phyloP scores from a whole-genome alignment of 2,888 invertebrate genomes.

The Lasioglossum oenotherae region DNA sequence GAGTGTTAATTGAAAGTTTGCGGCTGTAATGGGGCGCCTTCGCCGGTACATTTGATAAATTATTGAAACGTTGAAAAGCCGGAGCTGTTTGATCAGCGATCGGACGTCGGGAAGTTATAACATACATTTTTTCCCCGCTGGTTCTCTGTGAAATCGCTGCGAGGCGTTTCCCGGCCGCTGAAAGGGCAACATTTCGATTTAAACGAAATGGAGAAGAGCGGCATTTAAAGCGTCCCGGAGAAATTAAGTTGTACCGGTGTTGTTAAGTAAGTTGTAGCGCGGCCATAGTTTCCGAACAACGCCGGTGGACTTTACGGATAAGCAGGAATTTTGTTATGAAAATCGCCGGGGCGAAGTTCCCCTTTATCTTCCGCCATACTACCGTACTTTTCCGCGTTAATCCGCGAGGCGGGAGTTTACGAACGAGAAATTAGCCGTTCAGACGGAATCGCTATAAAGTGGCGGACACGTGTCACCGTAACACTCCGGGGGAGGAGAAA shows the following conservation, averaged over 20 bases:
- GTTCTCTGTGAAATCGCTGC: background rate
- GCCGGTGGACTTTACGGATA: slow-evolving; percentile 4
- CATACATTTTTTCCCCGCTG: background rate
- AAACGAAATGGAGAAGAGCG: background rate
- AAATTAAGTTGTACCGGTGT: slow-evolving; percentile 26
- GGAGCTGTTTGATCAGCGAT: background rate
- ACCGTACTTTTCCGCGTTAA: background rate
- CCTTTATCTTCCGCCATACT: background rate
- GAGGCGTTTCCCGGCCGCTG: background rate
- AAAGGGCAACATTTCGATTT: slow-evolving; percentile 16
- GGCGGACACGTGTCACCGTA: slow-evolving; percentile 16
- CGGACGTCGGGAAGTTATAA: background rate
- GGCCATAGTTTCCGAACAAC: slow-evolving; percentile 16
- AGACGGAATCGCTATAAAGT: slow-evolving; percentile 11
- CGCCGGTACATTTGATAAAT: background rate
- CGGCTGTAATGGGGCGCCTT: background rate
- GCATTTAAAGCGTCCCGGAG: slow-evolving; percentile 10
- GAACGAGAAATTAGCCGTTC: slow-evolving; percentile 39
- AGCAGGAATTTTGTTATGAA: slow-evolving; percentile 28
- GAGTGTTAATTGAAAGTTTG: background rate
- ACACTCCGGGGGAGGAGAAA: background rate
- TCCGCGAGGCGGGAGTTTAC: slow-evolving; percentile 20
- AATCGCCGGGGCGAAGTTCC: slow-evolving; percentile 13
- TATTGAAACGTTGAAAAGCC: background rate
- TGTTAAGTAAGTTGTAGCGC: slow-evolving; percentile 18